Evolutionary conservation across 2,797 vertebrate species (phyloP), one percentile per base, ranked within the genome.

Genomic region (Lepidocolaptes lacrymiger): DNA sequence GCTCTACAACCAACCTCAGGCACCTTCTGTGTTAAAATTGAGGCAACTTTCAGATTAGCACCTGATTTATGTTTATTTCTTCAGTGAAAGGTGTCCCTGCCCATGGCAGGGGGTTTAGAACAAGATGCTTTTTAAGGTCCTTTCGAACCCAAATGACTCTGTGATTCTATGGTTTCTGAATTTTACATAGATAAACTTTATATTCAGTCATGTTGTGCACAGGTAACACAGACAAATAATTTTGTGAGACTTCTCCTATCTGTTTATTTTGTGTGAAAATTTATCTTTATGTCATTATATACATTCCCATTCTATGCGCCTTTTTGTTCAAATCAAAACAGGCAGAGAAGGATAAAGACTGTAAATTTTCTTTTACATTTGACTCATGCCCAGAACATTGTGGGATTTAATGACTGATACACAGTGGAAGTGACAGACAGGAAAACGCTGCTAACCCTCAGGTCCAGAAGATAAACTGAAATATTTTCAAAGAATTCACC

Each of bases 401-500:
- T 55, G 44, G 26, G 32, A 82, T 30, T 78, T 93, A 82, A 75
- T 72, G 83, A 85, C 68, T 91, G 86, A 88, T 72, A 66, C 36
- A 36, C 58, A 71, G 85, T 72, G 34, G 73, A 92, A 90, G 13
- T 61, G 85, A 55, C 77, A 88, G 90, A 76, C 27, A 59, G 80
- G 85, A 95, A 93, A 91, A 73, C 16, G 22, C 62, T 76, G 52
- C 91, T 88, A 94, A 80, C 72, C 39, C 84, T 43, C 56, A 68
- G 63, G 78, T 92, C 55, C 48, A 77, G 61, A 78, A 93, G 77
- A 91, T 80, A 88, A 95, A 51, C 66, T 90, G 34, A 91, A 94
- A 56, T 39, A 66, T 69, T 95, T 93, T 81, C 83, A 91, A 86
- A 73, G 36, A 84, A 81, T 43, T 73, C 4, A 0, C 52, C 1